Base-by-base conservation (phyloP, 2,797 vertebrate species). In the Chromis chromis region DNA sequence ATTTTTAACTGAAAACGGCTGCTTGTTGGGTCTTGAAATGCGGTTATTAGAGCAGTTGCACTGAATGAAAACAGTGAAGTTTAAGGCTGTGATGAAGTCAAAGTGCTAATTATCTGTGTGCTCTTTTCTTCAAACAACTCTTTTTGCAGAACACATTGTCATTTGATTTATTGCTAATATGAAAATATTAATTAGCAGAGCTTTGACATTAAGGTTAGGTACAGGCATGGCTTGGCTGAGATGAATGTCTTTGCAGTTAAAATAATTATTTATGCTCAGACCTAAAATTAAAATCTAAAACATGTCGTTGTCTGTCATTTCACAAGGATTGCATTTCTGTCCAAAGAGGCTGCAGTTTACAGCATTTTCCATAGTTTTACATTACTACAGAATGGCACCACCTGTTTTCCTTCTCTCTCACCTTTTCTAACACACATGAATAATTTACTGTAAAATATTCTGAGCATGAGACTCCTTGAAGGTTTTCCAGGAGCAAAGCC, bases 391-490 rank as follows among this genome's bases (percentile, higher is more conserved):
- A 63, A 55, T 64, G 44, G 75, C 79, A 67, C 76, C 69, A 63
- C 69, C 60, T 76, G 67, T 88, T 90, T 92, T 85, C 65, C 57
- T 63, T 86, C 75, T 55, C 66, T 53, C 79, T 87, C 82, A 83
- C 85, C 88, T 88, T 87, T 86, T 73, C 77, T 54, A 66, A 77
- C 55, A 62, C 66, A 81, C 78, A 81, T 90, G 88, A 83, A 90
- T 91, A 90, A 88, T 86, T 84, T 83, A 87, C 85, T 89, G 82
- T 91, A 90, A 86, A 89, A 91, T 91, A 93, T 92, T 93, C 93
- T 79, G 74, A 87, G 83, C 88, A 86, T 93, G 92, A 89, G 86
- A 89, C 89, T 88, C 83, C 79, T 91, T 89, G 68, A 91, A 86
- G 86, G 81, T 85, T 84, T 89, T 82, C 76, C 86, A 78, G 85